Base-by-base conservation (phyloP, 2,888 invertebrate species). In the Anthophora plumipes region DNA sequence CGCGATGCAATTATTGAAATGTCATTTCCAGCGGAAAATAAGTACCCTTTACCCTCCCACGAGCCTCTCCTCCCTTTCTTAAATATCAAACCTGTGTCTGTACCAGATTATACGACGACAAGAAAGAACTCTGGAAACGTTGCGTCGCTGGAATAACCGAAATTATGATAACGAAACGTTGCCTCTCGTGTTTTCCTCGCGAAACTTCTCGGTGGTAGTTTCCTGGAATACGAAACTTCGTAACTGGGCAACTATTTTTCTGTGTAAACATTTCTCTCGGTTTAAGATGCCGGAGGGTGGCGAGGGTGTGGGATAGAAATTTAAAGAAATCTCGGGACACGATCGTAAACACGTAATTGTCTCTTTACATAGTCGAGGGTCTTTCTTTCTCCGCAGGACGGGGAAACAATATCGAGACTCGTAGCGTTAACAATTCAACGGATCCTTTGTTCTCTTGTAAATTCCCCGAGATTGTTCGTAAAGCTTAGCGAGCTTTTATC, bases 1-100 rank as follows among this genome's bases (percentile, higher is more conserved):
- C 54, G 54, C 66, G 70, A 77, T 73, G 81, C 82, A 82, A 80
- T 82, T 82, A 82, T 80, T 11, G 81, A 66, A 69, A 71, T 48
- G 68, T 69, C 72, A 76, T 75, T 75, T 59, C 50, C 67, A 66
- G 57, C 41, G 75, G 69, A 75, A 74, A 74, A 80, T 79, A 69
- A 76, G 20, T 22, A 59, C 17, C 48, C n/a, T 39, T 39, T 25
- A 48, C 46, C 57, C 7, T n/a, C 39, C 12, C 1, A 4, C 17
- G 20, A 22, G 50, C 31, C 52, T n/a, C 8, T 59, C 5, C 22
- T 7, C 0, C 31, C 31, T 43, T 31, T 25, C 22, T 43, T 52
- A 57, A 25, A 31, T 25, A 20, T 17, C 67, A 31, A 43, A 55
- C 7, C 22, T 7, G 6, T 43, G 25, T 43, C 17, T n/a, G 6